These are phyloP conservation scores for Hybos culiciformis DNA, from an alignment of 2,888 invertebrate species.

Conservation along the genomic window DNA sequence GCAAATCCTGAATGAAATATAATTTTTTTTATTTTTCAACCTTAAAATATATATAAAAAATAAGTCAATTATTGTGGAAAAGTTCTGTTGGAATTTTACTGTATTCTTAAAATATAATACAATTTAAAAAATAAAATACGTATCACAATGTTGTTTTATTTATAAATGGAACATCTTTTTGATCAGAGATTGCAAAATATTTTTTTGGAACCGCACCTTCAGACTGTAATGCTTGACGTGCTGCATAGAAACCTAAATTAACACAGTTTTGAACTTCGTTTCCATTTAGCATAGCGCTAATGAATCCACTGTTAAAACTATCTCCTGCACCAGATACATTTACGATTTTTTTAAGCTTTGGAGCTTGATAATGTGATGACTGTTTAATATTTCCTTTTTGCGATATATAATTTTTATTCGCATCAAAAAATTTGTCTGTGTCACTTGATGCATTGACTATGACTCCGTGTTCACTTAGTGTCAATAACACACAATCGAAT, in stretches of 20 bases:
- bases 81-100: too few relatives aligned
- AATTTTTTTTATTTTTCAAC: too few relatives aligned
- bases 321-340: slow-evolving; percentile 79
- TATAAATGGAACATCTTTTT: neutral
- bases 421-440: slow-evolving; percentile 13
- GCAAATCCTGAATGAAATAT: too few relatives aligned
- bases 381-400: neutral
- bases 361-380: slow-evolving; percentile 34
- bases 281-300: slow-evolving; percentile 45
- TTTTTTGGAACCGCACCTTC: slow-evolving; percentile 44
- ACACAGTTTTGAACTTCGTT: slow-evolving; percentile 44
- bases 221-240: slow-evolving; percentile 44
- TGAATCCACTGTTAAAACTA: slow-evolving; percentile 57
- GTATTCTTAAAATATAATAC: too few relatives aligned
- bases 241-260: slow-evolving; percentile 47
- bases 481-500: slow-evolving; percentile 46
- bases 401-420: slow-evolving; percentile 5
- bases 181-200: slow-evolving; percentile 27
- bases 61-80: too few relatives aligned
- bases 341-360: slow-evolving; percentile 37
- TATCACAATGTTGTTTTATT: too few relatives aligned
- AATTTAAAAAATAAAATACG: too few relatives aligned
- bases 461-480: slow-evolving; percentile 47
- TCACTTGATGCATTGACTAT: slow-evolving; percentile 31
- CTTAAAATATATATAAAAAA: too few relatives aligned